phyloP scores from a whole-genome alignment of 2,797 vertebrate species.

The Sarcoramphus papa region DNA sequence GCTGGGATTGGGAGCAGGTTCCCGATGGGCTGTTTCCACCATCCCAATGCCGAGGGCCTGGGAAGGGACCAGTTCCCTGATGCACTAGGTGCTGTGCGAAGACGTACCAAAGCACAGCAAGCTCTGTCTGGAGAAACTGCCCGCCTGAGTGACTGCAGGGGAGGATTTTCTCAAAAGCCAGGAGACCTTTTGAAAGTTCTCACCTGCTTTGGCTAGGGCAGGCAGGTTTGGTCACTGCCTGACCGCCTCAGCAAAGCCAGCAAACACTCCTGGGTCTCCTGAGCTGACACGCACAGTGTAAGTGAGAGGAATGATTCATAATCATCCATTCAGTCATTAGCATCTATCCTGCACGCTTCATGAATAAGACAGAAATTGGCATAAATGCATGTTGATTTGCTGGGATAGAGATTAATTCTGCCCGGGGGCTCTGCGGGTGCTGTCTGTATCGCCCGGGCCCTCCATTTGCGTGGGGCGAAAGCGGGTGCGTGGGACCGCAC shows the following conservation, averaged over 20 bases:
- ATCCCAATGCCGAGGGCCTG: fast-evolving
- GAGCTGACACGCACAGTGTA: background rate
- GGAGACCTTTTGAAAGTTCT: background rate
- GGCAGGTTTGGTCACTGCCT: background rate
- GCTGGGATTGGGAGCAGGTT: background rate
- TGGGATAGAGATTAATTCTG: background rate
- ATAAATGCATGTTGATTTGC: background rate
- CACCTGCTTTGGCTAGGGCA: background rate
- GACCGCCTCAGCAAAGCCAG: background rate
- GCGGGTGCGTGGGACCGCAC: fast-evolving
- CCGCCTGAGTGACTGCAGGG: background rate
- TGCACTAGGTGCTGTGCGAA: background rate
- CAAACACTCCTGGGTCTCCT: background rate
- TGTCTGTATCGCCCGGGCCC: no score
- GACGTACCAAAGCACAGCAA: background rate
- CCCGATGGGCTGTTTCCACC: background rate
- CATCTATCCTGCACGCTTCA: background rate
- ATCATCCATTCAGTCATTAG: background rate
- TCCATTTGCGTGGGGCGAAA: background rate
- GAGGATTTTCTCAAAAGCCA: background rate
- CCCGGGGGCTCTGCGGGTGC: background rate
- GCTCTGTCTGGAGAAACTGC: background rate
- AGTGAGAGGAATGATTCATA: background rate
- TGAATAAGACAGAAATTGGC: background rate
- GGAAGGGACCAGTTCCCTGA: background rate